These are phyloP conservation scores for Amiota minor DNA, from an alignment of 2,888 invertebrate species.

Conservation along the genomic window DNA sequence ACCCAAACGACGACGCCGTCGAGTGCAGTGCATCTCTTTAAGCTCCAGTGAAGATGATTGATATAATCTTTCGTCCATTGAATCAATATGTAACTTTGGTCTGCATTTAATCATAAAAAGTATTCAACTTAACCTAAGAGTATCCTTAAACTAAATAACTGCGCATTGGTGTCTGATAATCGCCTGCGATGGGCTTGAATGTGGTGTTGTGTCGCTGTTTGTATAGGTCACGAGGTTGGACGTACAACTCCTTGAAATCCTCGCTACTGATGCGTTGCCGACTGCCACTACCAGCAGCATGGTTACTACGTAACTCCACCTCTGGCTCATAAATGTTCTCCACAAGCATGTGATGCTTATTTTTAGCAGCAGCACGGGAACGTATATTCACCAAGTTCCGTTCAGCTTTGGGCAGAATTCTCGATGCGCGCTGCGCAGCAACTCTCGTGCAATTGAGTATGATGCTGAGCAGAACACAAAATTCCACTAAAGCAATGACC, in stretches of 20 bases:
- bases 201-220: conserved; percentile 70
- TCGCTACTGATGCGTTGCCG: conserved; percentile 55
- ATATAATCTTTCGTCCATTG: not conserved
- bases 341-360: conserved; percentile 58
- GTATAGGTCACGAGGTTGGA: conserved; percentile 70
- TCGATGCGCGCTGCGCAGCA: conserved; percentile 52
- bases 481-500: conserved; percentile 81
- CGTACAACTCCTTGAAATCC: conserved; percentile 68
- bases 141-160: conserved; percentile 66
- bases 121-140: conserved; percentile 20
- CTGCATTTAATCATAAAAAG: not conserved
- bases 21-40: conserved; percentile 39
- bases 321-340: conserved; percentile 71
- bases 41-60: conserved; percentile 56
- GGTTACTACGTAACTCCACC: conserved; percentile 55
- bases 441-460: conserved; percentile 82
- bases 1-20: conserved; percentile 47
- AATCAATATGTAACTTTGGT: not conserved
- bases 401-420: conserved; percentile 30
- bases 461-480: conserved; percentile 81
- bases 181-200: conserved; percentile 68
- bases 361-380: conserved; percentile 50
- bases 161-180: conserved; percentile 65
- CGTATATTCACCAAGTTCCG: conserved; percentile 50
- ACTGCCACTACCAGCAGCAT: conserved; percentile 44